Evolutionary conservation across 2,113 vertebrate species (phyloP).

Genomic region (Crotophaga sulcirostris): DNA sequence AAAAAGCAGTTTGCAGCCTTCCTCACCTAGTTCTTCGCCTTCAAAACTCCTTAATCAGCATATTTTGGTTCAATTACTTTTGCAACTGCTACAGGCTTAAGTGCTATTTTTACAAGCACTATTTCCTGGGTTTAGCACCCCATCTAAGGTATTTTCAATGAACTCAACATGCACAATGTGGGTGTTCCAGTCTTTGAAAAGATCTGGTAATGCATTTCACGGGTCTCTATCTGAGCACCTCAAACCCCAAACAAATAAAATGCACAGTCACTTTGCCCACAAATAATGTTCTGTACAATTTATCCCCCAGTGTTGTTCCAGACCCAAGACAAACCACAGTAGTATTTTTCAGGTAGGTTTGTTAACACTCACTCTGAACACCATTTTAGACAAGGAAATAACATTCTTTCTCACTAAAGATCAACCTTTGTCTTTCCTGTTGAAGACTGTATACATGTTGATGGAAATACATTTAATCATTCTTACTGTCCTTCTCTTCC

Average conservation of each 20-base stretch:
- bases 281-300: background rate
- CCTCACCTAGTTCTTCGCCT: background rate
- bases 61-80: background rate
- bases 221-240: background rate
- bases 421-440: background rate
- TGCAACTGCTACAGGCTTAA: background rate
- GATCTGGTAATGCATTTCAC: background rate
- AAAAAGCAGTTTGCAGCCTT: background rate
- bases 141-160: background rate
- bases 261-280: background rate
- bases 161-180: background rate
- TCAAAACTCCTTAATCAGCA: background rate
- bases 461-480: background rate
- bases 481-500: background rate
- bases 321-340: background rate
- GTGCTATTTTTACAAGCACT: background rate
- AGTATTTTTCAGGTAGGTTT: background rate
- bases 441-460: background rate
- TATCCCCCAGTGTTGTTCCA: background rate
- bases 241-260: background rate
- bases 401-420: background rate
- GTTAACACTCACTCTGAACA: background rate
- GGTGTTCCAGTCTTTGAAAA: background rate
- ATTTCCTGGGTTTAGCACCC: background rate
- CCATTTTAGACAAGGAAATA: background rate